A percentile compares a stretch with the other conserved stretches of the same genome.
These are phyloP conservation scores for Indri indri DNA, from an alignment of 2,113 vertebrate species.

Conservation along the genomic window DNA sequence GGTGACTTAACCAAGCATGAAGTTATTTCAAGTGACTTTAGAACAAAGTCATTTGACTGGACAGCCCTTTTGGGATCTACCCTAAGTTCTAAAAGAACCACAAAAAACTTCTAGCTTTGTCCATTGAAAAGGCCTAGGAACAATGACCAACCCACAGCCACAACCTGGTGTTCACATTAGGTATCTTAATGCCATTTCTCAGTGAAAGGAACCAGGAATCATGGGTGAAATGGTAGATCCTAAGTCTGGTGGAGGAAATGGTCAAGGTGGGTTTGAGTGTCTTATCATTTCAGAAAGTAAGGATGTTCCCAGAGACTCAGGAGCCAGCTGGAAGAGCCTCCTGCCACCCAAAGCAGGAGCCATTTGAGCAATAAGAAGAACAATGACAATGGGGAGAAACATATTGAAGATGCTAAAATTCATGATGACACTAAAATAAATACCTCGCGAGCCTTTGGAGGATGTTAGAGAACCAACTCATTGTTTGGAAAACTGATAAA, in stretches of 20 bases:
- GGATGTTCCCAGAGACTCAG: background rate
- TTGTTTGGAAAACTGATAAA: background rate
- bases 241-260: background rate
- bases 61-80: background rate
- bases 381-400: background rate
- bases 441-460: background rate
- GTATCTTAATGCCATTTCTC: background rate
- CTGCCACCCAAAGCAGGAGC: background rate
- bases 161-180: background rate
- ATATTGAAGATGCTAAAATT: background rate
- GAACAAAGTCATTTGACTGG: background rate
- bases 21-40: conserved; percentile 24
- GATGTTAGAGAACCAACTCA: background rate
- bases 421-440: background rate
- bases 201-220: background rate
- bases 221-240: background rate
- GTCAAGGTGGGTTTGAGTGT: background rate
- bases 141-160: background rate
- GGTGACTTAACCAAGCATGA: background rate
- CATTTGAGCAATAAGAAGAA: background rate
- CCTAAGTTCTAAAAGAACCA: background rate
- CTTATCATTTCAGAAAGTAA: background rate
- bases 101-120: background rate
- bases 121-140: background rate
- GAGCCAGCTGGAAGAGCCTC: background rate